Percentiles rank a stretch among this genome's conserved stretches.
These are phyloP conservation scores for Vulpes ferrilata DNA, from an alignment of 2,113 vertebrate genomes.

Conservation along the genomic window DNA sequence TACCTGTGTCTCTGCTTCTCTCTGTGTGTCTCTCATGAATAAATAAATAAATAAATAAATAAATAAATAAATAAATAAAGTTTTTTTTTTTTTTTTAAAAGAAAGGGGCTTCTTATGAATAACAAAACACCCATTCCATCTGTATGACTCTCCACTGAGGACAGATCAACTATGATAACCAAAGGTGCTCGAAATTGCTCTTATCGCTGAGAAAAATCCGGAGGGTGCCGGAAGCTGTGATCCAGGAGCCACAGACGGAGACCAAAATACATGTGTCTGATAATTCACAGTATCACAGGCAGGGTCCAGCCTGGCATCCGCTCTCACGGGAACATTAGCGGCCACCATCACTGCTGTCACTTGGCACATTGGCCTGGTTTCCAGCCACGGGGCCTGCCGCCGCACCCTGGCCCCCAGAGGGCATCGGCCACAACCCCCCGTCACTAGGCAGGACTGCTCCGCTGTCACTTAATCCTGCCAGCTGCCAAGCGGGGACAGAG, in stretches of 20 bases:
- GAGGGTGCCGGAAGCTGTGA: not conserved
- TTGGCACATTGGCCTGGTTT: not conserved
- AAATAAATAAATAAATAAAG: too few species aligned
- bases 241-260: not conserved
- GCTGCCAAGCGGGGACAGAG: not conserved
- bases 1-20: too few species aligned
- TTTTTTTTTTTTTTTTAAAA: too few species aligned
- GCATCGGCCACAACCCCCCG: rapidly evolving
- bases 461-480: rapidly evolving
- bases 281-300: not conserved
- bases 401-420: not conserved
- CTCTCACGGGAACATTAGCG: not conserved
- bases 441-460: not conserved
- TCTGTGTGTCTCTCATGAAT: too few species aligned
- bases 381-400: not conserved
- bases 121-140: not conserved
- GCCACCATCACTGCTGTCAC: rapidly evolving
- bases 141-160: not conserved
- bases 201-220: not conserved
- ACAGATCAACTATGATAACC: not conserved
- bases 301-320: rapidly evolving
- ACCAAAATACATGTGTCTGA: not conserved
- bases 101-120: not conserved
- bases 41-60: too few species aligned
- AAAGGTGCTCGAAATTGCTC: rapidly evolving